phyloP scores from a whole-genome alignment of 2,113 vertebrate species.

The Xenopus laevis region DNA sequence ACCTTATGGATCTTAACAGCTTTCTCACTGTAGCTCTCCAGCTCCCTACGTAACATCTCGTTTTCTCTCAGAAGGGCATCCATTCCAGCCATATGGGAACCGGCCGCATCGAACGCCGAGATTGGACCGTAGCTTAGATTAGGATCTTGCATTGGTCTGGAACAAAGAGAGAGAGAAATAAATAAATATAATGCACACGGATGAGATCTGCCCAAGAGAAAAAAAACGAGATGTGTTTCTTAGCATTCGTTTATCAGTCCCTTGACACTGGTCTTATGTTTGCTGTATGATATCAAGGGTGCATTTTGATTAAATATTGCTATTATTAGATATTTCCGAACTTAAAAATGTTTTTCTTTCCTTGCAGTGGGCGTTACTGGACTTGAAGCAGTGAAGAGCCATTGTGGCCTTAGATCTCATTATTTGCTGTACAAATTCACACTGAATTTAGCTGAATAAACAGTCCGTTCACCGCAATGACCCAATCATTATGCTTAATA shows the following conservation, averaged over 20 bases:
- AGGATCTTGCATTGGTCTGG: slow-evolving; percentile 73
- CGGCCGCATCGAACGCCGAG: slow-evolving; percentile 60
- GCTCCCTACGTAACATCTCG: slow-evolving; percentile 76
- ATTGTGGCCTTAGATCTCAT: not conserved
- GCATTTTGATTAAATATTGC: too few species aligned
- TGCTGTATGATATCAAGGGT: too few species aligned
- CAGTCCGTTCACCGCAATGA: too few species aligned
- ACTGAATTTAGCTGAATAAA: not conserved
- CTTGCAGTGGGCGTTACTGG: too few species aligned
- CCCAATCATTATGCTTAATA: too few species aligned
- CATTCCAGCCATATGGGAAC: slow-evolving; percentile 66
- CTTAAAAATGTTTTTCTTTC: too few species aligned
- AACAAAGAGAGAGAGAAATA: slow-evolving; percentile 20
- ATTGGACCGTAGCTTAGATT: slow-evolving; percentile 62
- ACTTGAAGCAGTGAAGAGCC: too few species aligned
- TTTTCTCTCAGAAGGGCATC: slow-evolving; percentile 80
- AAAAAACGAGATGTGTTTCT: too few species aligned
- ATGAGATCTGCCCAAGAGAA: too few species aligned
- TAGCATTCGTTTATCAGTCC: too few species aligned
- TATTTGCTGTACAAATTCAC: not conserved
- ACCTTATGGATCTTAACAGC: slow-evolving; percentile 87
- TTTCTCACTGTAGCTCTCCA: slow-evolving; percentile 78
- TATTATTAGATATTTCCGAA: too few species aligned
- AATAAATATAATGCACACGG: not conserved
- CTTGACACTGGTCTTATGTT: too few species aligned